phyloP scores from a whole-genome alignment of 2,888 invertebrate species.

The Penaeus monodon region DNA sequence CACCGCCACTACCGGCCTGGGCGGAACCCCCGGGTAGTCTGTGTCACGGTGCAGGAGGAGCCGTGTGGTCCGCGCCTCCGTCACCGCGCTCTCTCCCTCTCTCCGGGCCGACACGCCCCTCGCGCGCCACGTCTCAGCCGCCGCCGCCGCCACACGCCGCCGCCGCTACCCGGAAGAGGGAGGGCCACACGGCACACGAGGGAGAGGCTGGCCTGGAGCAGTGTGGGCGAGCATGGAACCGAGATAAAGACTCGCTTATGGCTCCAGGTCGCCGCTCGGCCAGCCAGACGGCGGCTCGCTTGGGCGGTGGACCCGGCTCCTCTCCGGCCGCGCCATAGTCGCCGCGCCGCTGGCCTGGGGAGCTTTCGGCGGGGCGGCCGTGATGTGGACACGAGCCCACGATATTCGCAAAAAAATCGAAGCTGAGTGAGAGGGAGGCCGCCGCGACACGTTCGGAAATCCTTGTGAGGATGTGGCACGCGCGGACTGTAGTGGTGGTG shows the following conservation, averaged over 20 bases:
- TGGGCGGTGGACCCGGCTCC: conserved; percentile 23
- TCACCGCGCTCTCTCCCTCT: conserved; percentile 27
- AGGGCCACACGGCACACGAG: background rate
- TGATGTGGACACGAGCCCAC: background rate
- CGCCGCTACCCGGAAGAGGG: background rate
- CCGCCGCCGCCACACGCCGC: conserved; percentile 6
- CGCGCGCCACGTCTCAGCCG: background rate
- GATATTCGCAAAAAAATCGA: background rate
- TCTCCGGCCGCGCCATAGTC: conserved; percentile 30
- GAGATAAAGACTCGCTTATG: background rate
- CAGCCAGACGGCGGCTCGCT: conserved; percentile 18
- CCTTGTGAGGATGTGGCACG: no score
- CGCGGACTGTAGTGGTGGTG: no score
- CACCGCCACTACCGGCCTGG: conserved; percentile 7
- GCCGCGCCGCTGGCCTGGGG: conserved; percentile 15
- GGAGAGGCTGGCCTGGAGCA: conserved; percentile 10
- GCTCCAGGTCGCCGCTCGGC: conserved; percentile 11
- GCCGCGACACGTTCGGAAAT: no score
- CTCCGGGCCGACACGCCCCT: no score
- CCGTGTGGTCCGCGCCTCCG: conserved; percentile 26
- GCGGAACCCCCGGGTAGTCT: conserved; percentile 31
- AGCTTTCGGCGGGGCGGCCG: conserved; percentile 19
- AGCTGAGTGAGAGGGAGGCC: no score
- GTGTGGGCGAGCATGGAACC: background rate
- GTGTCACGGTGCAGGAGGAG: background rate